phyloP scores from a whole-genome alignment of 2,113 vertebrate genomes.

The Ailurus styani region DNA sequence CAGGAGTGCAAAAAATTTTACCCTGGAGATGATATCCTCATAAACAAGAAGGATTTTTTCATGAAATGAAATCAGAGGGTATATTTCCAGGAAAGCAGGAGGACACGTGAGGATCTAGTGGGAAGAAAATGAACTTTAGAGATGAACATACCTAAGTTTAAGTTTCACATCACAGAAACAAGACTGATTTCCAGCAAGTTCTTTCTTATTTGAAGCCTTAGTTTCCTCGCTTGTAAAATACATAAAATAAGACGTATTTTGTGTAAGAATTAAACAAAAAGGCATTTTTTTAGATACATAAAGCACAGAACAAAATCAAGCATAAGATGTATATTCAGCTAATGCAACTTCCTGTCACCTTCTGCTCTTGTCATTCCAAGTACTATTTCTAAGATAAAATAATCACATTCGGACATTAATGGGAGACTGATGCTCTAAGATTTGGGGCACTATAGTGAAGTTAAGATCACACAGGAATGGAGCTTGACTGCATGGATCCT shows the following conservation, averaged over 20 bases:
- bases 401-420: neutral
- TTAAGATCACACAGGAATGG: neutral
- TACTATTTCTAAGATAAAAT: neutral
- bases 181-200: neutral
- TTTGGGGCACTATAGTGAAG: neutral
- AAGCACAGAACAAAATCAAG: neutral
- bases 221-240: neutral
- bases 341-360: neutral
- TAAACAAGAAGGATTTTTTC: neutral
- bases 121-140: neutral
- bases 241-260: neutral
- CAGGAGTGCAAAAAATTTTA: neutral
- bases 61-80: neutral
- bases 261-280: neutral
- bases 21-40: neutral
- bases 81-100: neutral
- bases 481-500: neutral
- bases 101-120: accelerated
- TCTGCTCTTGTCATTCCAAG: neutral
- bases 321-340: neutral
- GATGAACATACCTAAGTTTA: neutral
- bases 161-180: neutral
- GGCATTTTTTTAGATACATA: neutral
- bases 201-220: neutral
- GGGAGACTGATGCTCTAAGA: neutral